Evolutionary conservation across 2,888 invertebrate species (phyloP).

Genomic region (Troglohyphantes excavatus): DNA sequence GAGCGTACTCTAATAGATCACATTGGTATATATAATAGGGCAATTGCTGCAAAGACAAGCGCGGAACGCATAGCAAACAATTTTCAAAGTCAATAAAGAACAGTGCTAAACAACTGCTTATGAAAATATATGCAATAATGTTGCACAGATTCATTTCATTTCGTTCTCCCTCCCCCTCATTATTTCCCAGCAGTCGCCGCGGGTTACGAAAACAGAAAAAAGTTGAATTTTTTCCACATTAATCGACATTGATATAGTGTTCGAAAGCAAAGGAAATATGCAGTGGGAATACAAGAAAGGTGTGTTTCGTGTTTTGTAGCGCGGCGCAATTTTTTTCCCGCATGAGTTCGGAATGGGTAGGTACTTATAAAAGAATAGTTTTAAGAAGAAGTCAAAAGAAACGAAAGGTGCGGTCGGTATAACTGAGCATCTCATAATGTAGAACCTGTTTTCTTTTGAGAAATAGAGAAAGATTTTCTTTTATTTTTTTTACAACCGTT

Average conservation of each 20-base stretch:
- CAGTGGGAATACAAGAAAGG: constrained; percentile 69
- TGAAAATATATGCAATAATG: constrained; percentile 68
- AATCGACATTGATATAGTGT: constrained; percentile 74
- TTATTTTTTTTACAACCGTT: neutral
- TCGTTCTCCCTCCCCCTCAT: constrained; percentile 54
- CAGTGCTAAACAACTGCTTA: constrained; percentile 41
- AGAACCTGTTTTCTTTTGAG: constrained; percentile 73
- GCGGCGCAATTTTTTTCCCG: constrained; percentile 1
- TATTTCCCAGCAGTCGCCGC: constrained; percentile 47
- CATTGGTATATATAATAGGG: constrained; percentile 14
- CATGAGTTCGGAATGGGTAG: constrained; percentile 66
- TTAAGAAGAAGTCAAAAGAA: constrained; percentile 51
- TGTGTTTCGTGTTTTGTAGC: constrained; percentile 45
- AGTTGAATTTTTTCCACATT: constrained; percentile 42
- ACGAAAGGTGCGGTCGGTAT: constrained; percentile 71
- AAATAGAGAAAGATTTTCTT: constrained; percentile 48
- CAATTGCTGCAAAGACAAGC: constrained; percentile 6
- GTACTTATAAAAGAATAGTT: constrained; percentile 68
- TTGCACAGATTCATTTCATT: constrained; percentile 70
- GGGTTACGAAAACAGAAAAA: constrained; percentile 11
- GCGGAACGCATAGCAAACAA: constrained; percentile 39
- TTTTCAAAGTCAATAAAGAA: constrained; percentile 11
- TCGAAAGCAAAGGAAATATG: constrained; percentile 40
- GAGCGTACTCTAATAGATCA: too few species aligned
- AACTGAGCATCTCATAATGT: constrained; percentile 50